Conservation (phyloP, 2,113 vertebrate species). For the Ceyx melanurus region DNA sequence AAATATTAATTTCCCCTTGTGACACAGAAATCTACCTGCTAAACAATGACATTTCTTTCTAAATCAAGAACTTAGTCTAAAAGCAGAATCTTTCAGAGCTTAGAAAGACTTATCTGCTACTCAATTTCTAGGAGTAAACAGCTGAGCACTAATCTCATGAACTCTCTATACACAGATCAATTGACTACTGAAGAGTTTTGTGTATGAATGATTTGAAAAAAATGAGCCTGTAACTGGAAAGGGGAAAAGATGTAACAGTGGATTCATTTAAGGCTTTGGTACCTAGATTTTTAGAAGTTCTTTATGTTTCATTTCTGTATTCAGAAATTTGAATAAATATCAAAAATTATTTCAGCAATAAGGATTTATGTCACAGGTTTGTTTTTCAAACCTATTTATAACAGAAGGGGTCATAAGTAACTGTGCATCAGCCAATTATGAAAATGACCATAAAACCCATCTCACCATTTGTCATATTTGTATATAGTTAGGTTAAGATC, state of each 20-base stretch:
- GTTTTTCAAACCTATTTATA: conserved; percentile 22
- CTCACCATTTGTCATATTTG: conserved; percentile 1
- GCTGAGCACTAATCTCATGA: background rate
- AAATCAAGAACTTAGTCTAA: background rate
- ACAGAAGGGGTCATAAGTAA: conserved; percentile 1
- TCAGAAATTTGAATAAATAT: conserved; percentile 28
- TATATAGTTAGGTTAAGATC: background rate
- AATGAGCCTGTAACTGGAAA: background rate
- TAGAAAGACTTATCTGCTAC: background rate
- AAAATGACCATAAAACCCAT: background rate
- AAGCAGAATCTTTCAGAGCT: background rate
- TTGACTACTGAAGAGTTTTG: background rate
- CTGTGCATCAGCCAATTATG: background rate
- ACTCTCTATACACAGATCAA: background rate
- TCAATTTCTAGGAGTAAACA: background rate
- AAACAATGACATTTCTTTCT: background rate
- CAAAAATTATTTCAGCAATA: background rate
- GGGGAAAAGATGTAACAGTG: background rate
- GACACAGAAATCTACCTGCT: background rate
- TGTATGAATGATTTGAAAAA: background rate
- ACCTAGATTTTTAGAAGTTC: background rate
- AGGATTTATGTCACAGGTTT: background rate
- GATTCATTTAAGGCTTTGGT: background rate
- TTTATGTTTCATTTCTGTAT: conserved; percentile 4
- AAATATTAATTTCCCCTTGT: conserved; percentile 6